Evolutionary conservation across 2,113 vertebrate species (phyloP).

Genomic region (Puma concolor): DNA sequence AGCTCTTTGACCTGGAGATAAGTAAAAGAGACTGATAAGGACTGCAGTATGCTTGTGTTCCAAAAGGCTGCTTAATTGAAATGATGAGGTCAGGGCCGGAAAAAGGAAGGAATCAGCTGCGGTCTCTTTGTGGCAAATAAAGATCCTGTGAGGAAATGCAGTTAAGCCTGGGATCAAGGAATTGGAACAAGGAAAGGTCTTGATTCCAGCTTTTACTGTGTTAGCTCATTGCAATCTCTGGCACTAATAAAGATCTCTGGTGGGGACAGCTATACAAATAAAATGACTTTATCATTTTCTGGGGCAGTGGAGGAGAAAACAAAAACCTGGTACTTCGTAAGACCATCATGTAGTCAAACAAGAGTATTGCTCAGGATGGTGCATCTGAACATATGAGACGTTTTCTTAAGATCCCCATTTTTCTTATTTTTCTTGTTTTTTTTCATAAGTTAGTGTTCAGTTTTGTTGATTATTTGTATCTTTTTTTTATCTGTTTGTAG

Average conservation of each 20-base stretch:
- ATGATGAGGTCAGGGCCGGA: neutral
- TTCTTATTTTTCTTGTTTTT: neutral
- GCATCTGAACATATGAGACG: neutral
- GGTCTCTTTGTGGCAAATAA: neutral
- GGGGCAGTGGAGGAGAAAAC: neutral
- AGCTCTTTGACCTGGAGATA: neutral
- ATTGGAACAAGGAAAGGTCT: conserved; percentile 1
- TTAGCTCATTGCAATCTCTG: neutral
- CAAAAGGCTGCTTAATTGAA: conserved; percentile 6
- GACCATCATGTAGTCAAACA: neutral
- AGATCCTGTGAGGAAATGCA: neutral
- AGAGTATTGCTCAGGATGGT: neutral
- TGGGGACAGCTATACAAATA: neutral
- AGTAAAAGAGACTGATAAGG: neutral
- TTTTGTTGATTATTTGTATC: neutral
- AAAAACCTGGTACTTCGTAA: neutral
- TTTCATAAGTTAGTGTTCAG: neutral
- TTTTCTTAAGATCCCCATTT: neutral
- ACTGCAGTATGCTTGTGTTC: neutral
- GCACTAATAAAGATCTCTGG: neutral
- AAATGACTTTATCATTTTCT: neutral
- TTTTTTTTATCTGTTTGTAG: neutral
- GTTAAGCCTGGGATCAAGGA: conserved; percentile 20
- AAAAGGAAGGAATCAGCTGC: neutral
- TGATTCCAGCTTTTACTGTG: neutral